phyloP scores from a whole-genome alignment of 2,113 vertebrate genomes.

The Coregonus clupeaformis region DNA sequence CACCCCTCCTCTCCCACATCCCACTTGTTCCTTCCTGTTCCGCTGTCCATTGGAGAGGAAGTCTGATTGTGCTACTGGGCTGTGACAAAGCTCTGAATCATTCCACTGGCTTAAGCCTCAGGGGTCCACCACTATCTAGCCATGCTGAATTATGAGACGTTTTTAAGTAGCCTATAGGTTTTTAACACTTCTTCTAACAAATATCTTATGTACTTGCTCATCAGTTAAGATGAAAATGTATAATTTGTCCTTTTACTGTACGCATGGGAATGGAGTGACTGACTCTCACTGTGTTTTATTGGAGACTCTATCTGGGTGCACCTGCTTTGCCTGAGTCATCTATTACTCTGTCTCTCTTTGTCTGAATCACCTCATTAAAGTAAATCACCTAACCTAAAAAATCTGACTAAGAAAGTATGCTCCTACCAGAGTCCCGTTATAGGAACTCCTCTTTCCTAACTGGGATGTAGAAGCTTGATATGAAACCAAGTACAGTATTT shows the following conservation, averaged over 20 bases:
- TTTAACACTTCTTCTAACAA: neutral
- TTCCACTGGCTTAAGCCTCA: neutral
- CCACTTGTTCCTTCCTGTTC: constrained; percentile 62
- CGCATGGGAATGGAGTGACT: neutral
- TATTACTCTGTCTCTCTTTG: constrained; percentile 24
- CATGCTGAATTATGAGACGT: neutral
- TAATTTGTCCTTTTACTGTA: constrained; percentile 45
- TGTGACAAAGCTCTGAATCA: constrained; percentile 23
- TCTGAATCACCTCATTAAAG: too few relatives aligned
- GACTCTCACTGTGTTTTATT: neutral
- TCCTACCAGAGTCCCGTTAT: too few relatives aligned
- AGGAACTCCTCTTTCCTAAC: too few relatives aligned
- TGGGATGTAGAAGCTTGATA: too few relatives aligned
- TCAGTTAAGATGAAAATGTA: constrained; percentile 46
- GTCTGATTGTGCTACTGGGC: constrained; percentile 42
- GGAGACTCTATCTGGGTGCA: constrained; percentile 41
- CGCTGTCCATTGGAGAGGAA: constrained; percentile 65
- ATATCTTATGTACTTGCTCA: neutral
- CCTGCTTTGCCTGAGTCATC: constrained; percentile 46
- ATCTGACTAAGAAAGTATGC: too few relatives aligned
- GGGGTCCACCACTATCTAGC: neutral
- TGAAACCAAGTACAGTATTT: too few relatives aligned
- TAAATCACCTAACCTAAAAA: too few relatives aligned
- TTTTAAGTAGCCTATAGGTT: too few relatives aligned
- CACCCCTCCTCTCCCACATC: constrained; percentile 44